phyloP scores from a whole-genome alignment of 2,888 invertebrate species.

The Eupithecia tripunctaria region DNA sequence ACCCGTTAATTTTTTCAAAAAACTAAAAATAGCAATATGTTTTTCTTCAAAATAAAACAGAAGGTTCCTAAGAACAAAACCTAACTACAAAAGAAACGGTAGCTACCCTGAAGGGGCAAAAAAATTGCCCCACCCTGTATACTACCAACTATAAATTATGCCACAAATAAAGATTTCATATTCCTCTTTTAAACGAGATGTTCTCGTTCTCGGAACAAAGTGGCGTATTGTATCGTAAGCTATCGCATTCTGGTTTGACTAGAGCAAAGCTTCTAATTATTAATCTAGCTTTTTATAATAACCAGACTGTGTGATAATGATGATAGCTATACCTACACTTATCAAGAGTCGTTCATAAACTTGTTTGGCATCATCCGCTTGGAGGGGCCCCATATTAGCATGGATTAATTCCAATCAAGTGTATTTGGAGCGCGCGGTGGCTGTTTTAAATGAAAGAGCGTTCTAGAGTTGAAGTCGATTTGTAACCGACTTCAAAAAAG shows the following conservation, averaged over 20 bases:
- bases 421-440: constrained; percentile 53
- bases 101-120: too few species aligned
- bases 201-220: background rate
- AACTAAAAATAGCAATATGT: too few species aligned
- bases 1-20: too few species aligned
- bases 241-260: background rate
- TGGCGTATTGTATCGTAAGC: background rate
- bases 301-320: constrained; percentile 20
- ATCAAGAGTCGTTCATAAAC: constrained; percentile 52
- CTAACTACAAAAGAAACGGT: too few species aligned
- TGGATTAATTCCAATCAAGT: constrained; percentile 71
- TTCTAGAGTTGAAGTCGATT: constrained; percentile 3
- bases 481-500: too few species aligned
- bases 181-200: background rate
- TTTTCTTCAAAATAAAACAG: too few species aligned
- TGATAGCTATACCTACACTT: constrained; percentile 28
- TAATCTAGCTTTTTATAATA: background rate
- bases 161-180: too few species aligned
- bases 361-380: constrained; percentile 60
- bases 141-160: too few species aligned
- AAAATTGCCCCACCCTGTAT: too few species aligned
- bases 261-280: background rate
- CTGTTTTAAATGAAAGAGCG: constrained; percentile 12
- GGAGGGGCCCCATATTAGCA: constrained; percentile 72
- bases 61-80: too few species aligned